Percentiles rank a stretch among this genome's conserved stretches.
Conservation (phyloP, 2,888 invertebrate genomes). For the Sarcophaga carnaria region DNA sequence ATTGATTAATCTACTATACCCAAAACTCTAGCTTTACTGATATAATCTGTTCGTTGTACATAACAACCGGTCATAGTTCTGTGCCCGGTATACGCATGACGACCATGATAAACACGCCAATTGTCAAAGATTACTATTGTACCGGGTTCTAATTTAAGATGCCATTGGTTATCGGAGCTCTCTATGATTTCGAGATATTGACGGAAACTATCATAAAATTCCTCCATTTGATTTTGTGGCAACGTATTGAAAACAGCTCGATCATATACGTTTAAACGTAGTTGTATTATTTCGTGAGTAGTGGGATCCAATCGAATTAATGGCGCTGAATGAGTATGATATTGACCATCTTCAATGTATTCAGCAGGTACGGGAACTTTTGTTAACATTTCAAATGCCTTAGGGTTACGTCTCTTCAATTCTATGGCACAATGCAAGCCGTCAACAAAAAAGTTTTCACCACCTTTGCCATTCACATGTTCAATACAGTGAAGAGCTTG, state of each 20-base stretch:
- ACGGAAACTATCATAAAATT: slow-evolving; percentile 85
- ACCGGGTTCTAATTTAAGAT: slow-evolving; percentile 86
- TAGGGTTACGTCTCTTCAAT: slow-evolving; percentile 83
- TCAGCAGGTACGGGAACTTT: slow-evolving; percentile 85
- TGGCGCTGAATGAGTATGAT: slow-evolving; percentile 84
- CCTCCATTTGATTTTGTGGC: slow-evolving; percentile 82
- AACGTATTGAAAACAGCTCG: slow-evolving; percentile 85
- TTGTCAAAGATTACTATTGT: slow-evolving; percentile 89
- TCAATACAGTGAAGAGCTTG: slow-evolving; percentile 85
- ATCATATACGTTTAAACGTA: slow-evolving; percentile 90
- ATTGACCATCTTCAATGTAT: slow-evolving; percentile 85
- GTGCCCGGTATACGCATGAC: slow-evolving; percentile 86
- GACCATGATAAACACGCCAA: slow-evolving; percentile 90
- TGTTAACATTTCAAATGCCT: slow-evolving; percentile 84
- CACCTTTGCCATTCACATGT: slow-evolving; percentile 85
- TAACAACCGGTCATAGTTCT: slow-evolving; percentile 88
- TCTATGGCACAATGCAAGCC: slow-evolving; percentile 87
- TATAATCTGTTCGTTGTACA: slow-evolving; percentile 87
- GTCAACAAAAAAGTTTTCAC: slow-evolving; percentile 89
- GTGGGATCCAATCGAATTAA: slow-evolving; percentile 84
- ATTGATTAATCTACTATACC: slow-evolving; percentile 80
- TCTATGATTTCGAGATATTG: slow-evolving; percentile 83
- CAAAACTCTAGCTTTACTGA: slow-evolving; percentile 84
- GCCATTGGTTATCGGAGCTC: slow-evolving; percentile 83
- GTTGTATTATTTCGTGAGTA: slow-evolving; percentile 84